Conservation (phyloP, 2,888 invertebrate genomes). For the Yponomeuta cagnagella region DNA sequence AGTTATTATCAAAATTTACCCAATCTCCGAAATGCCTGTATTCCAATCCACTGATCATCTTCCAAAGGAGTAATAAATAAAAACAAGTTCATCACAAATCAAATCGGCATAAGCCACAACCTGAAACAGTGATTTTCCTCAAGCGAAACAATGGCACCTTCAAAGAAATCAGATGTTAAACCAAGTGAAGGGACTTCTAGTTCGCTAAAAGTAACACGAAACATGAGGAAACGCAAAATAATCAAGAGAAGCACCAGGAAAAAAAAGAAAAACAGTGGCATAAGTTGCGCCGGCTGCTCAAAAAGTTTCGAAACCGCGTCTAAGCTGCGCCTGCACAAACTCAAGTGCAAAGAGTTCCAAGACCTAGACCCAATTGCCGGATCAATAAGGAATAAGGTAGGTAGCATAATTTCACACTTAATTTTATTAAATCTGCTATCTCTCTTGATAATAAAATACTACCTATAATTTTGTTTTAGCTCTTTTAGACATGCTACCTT, state of each 20-base stretch:
- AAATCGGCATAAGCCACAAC: background rate
- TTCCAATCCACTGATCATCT: conserved; percentile 35
- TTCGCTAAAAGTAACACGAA: background rate
- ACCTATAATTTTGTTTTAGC: too few relatives aligned
- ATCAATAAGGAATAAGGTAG: background rate
- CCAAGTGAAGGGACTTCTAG: background rate
- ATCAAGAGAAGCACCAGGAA: background rate
- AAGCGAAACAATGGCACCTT: background rate
- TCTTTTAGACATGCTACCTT: too few relatives aligned
- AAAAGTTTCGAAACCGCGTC: background rate
- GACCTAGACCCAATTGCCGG: background rate
- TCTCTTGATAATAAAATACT: too few relatives aligned
- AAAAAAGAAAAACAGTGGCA: background rate
- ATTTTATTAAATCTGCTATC: too few relatives aligned
- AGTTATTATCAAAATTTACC: conserved; percentile 58
- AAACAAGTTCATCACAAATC: background rate
- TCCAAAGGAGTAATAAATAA: conserved; percentile 27
- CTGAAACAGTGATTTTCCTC: background rate
- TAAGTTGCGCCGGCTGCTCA: background rate
- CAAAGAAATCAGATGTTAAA: background rate
- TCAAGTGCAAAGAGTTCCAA: background rate
- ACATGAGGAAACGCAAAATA: background rate
- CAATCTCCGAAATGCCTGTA: conserved; percentile 31
- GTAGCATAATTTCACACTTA: background rate
- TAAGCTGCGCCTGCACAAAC: background rate